Evolutionary conservation across 2,888 invertebrate genomes (phyloP), one percentile per base, ranked within the genome.

Genomic region (Folsomia candida): DNA sequence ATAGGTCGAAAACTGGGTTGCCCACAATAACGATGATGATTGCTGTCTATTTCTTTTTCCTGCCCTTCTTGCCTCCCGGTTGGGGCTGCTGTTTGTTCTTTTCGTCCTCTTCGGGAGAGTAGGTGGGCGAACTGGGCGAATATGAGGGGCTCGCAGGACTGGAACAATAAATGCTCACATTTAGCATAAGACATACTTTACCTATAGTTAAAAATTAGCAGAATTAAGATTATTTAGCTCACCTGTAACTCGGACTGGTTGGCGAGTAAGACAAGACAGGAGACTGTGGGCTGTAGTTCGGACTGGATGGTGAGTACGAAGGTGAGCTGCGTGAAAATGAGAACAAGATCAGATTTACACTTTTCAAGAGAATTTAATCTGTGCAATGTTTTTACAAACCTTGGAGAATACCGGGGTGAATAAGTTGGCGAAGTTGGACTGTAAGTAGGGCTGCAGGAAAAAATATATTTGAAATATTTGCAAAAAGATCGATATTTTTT

Each of bases 51-150:
- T 80, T 67, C 72, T 76, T 67, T 78, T 77, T 37, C 75, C 74
- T 9, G 47, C 29, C 28, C 51, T 51, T 51, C 62, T 62, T 62
- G 9, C 26, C 26, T 20, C 26, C 26, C 29, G 14, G 14, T 57
- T 77, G 77, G 51, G 72, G 69, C 51, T 73, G 70, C 37, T 76
- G 70, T 24, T 69, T 72, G 54, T 73, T 68, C 26, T 77, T 78
- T 51, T 78, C 79, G 47, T 79, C 79, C 68, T 79, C 80, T 6
- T 79, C 70, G 11, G 73, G 73, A 58, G 73, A 74, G 83, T 86
- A 88, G 73, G 85, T 86, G 18, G 90, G 90, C 25, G 88, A 89
- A 47, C 89, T 88, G 0, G 90, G 89, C 1, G 89, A 88, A 78
- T 86, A 85, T 11, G 82, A 82, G 2, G 83, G 83, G 62, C 73